These are phyloP conservation scores for Zaprionus lachaisei DNA, from an alignment of 1,140 invertebrate species.

Conservation along the genomic window DNA sequence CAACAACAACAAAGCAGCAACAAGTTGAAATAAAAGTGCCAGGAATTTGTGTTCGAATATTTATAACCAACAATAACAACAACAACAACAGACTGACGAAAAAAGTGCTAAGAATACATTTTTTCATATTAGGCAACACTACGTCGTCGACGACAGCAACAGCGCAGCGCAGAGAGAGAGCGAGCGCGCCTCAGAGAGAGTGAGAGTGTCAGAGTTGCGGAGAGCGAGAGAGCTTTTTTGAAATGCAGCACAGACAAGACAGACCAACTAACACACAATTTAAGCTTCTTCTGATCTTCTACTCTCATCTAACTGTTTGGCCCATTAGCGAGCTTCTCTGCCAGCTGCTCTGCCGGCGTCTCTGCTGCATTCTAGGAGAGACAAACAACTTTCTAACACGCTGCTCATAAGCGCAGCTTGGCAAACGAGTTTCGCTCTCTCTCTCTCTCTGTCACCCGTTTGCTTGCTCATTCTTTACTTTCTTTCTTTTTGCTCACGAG, in stretches of 20 bases:
- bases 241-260: slow-evolving; percentile 7
- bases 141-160: background rate
- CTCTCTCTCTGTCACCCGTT: slow-evolving; percentile 9
- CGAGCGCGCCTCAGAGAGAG: slow-evolving; percentile 9
- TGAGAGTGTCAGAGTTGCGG: slow-evolving; percentile 6
- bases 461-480: slow-evolving; percentile 42
- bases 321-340: slow-evolving; percentile 6
- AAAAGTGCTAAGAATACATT: slow-evolving; percentile 53
- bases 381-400: slow-evolving; percentile 51
- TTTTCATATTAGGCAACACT: slow-evolving; percentile 55
- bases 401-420: slow-evolving; percentile 34
- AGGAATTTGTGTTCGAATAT: slow-evolving; percentile 49
- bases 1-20: slow-evolving; percentile 14
- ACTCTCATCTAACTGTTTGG: slow-evolving; percentile 35
- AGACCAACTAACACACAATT: slow-evolving; percentile 50
- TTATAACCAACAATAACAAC: slow-evolving; percentile 21
- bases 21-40: slow-evolving; percentile 50
- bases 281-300: slow-evolving; percentile 28
- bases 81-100: slow-evolving; percentile 1
- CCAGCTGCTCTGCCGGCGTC: background rate
- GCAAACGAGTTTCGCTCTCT: slow-evolving; percentile 41
- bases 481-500: slow-evolving; percentile 25
- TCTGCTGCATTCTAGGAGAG: slow-evolving; percentile 46
- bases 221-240: background rate
- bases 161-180: slow-evolving; percentile 15